These are phyloP conservation scores for Vimba vimba DNA, from an alignment of 2,113 vertebrate genomes.

Conservation along the genomic window DNA sequence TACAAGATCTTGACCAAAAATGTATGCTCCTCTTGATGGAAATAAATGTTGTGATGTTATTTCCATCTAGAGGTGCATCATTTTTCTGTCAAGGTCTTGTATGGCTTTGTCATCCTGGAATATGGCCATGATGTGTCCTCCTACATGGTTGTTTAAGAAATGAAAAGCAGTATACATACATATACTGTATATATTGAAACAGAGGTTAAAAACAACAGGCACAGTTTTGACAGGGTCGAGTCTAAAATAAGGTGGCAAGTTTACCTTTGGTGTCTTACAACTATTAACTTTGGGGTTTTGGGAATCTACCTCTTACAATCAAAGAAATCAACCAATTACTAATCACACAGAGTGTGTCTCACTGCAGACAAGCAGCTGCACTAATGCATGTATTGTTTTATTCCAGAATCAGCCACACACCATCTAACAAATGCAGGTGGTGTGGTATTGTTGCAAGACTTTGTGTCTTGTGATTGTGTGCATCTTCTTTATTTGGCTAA, in stretches of 20 bases:
- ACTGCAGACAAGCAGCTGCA: constrained; percentile 39
- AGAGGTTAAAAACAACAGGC: background rate
- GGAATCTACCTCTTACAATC: background rate
- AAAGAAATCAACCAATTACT: background rate
- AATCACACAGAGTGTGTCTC: constrained; percentile 42
- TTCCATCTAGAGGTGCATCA: too few species aligned
- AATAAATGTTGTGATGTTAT: too few species aligned
- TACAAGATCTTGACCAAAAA: too few species aligned
- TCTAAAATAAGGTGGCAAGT: background rate
- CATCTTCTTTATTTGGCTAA: constrained; percentile 37
- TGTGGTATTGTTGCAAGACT: constrained; percentile 45
- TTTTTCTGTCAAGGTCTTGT: too few species aligned
- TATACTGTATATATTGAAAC: too few species aligned
- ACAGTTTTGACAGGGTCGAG: constrained; percentile 28
- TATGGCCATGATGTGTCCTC: too few species aligned
- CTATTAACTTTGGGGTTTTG: background rate
- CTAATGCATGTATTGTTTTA: constrained; percentile 13
- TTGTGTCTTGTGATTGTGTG: background rate
- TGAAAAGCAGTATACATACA: too few species aligned
- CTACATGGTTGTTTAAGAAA: too few species aligned
- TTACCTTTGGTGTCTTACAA: constrained; percentile 9
- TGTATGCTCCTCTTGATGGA: too few species aligned
- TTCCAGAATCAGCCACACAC: constrained; percentile 24
- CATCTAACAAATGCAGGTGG: constrained; percentile 46
- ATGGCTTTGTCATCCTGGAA: too few species aligned